Evolutionary conservation across 2,888 invertebrate species (phyloP), one percentile per base, ranked within the genome.

Genomic region (Patella depressa): DNA sequence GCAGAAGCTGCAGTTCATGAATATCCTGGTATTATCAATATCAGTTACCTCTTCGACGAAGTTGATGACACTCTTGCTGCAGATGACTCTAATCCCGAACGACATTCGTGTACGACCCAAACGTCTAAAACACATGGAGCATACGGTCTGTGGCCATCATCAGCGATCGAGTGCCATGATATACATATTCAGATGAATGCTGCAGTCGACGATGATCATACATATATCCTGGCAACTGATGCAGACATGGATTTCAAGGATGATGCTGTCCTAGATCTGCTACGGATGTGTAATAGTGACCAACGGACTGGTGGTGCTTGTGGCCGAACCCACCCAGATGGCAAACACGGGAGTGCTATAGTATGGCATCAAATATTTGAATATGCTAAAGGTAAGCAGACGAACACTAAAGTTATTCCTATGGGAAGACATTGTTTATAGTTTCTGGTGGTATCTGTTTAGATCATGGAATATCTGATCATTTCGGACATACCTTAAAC

Each of bases 341-440:
- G 87, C 4, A 81, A 85, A 69, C 82, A 82, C 34, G 75, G 78
- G 54, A 82, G 83, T 4, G 82, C 84, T 17, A 82, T 87, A 24
- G 86, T 86, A 17, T 86, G 85, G 85, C 84, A 85, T 74, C 87
- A 87, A 77, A 83, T 84, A 75, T 87, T 87, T 78, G 86, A 87
- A 76, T 87, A 86, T 72, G 87, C 87, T 2, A 86, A 85, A 83
- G 86, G 87, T 87, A 73, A 72, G 74, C 7, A 15, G 34, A 45
- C 34, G 7, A 45, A 45, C 34, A 45, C 0, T 45, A 5, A 45
- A 45, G 5, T 45, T 45, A 45, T 45, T 45, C 34, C 4, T 45
- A 45, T 34, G 34, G 34, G 34, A 4, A 34, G 24, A 24, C 24
- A 34, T 4, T 34, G 4, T 34, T 34, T 34, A 34, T 34, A 34